Conservation (phyloP, 2,797 vertebrate species). For the Rhodeus uyekii region DNA sequence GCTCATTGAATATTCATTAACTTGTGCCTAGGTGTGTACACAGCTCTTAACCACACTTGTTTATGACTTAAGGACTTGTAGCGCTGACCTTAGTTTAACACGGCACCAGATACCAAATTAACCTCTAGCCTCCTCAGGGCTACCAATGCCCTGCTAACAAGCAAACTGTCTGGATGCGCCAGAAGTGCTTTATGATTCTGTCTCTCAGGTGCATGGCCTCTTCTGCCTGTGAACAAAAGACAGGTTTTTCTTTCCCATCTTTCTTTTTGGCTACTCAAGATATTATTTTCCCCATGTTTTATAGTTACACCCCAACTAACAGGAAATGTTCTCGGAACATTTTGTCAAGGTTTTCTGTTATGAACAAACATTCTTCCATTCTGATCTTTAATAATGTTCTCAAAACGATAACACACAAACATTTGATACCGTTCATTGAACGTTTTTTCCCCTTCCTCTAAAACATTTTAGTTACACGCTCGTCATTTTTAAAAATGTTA, state of each 20-base stretch:
- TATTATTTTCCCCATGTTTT: constrained; percentile 56
- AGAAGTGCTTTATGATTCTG: constrained; percentile 80
- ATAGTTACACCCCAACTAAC: constrained; percentile 53
- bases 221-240: constrained; percentile 42
- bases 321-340: neutral
- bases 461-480: neutral
- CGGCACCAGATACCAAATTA: constrained; percentile 86
- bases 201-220: constrained; percentile 57
- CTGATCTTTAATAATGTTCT: neutral
- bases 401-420: neutral
- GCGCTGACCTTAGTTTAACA: constrained; percentile 85
- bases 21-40: constrained; percentile 81
- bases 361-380: neutral
- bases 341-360: neutral
- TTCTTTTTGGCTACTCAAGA: constrained; percentile 57
- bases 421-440: neutral
- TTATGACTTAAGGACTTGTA: constrained; percentile 88
- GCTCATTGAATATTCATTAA: constrained; percentile 86
- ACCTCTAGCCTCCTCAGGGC: constrained; percentile 82
- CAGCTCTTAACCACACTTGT: constrained; percentile 83
- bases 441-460: neutral
- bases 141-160: constrained; percentile 84
- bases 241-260: constrained; percentile 26
- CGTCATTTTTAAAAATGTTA: neutral
- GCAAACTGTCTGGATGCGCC: constrained; percentile 83